Base-by-base conservation (phyloP, 1,140 invertebrate species). In the Drosophila carrolli region DNA sequence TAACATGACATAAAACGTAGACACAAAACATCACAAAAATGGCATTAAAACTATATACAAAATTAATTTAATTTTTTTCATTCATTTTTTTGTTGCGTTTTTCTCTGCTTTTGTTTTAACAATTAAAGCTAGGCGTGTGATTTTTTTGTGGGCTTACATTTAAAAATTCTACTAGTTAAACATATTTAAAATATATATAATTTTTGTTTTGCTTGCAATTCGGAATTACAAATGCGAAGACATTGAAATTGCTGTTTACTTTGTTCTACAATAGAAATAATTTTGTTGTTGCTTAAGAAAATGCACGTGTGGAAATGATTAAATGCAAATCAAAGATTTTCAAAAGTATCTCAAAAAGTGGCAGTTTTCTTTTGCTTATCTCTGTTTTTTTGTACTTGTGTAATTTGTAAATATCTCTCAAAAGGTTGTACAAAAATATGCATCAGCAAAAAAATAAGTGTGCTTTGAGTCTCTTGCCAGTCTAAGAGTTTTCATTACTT, bases 1-100 rank as follows among this genome's bases (percentile, higher is more conserved):
- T 75, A 77, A 77, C 61, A 77, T 68, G 73, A 77, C 38, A 79
- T 78, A 79, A 83, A 79, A 57, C 59, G 62, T 80, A 80, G 71
- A 70, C 73, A 79, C 65, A 86, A 88, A 82, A 88, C 83, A 88
- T 82, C 83, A 86, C 78, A 86, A 79, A 81, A 86, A 86, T 86
- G 82, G 82, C 82, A 81, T 85, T 71, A 72, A 73, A 84, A 80
- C 68, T 89, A 86, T 88, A 32, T 80, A 89, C 73, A 89, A 71
- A 70, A 71, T 70, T 70, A 71, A 71, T 40, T 57, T 47, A 71
- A 47, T 35, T 32, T 40, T 66, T 55, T 44, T 27, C 44, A 16
- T 53, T 35, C 37, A 35, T 38, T 23, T 58, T 50, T 41, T 75
- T 67, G 51, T 47, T 58, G 60, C 65, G 61, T 57, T 80, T 66